Evolutionary conservation across 2,888 invertebrate species (phyloP).

Genomic region (Brachynemurus nebulosus): DNA sequence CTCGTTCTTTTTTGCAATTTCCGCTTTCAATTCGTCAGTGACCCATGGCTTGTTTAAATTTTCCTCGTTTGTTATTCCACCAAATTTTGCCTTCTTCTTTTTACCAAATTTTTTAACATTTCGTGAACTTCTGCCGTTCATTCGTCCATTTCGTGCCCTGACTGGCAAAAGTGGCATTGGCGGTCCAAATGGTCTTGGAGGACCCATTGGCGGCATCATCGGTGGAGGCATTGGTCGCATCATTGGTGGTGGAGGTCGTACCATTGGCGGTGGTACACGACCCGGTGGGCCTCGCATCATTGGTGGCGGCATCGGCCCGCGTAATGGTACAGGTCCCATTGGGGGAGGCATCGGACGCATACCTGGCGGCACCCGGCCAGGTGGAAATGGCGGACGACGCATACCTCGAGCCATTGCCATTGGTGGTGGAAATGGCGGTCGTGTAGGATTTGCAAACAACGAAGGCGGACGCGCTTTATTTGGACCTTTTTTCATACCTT

Average conservation of each 20-base stretch:
- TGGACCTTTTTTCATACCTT: constrained; percentile 7
- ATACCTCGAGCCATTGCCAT: constrained; percentile 18
- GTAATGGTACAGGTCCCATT: constrained; percentile 15
- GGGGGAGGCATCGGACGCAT: constrained; percentile 20
- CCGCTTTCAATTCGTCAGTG: constrained; percentile 37
- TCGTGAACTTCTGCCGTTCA: background rate
- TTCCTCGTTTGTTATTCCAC: constrained; percentile 18
- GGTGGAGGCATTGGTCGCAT: constrained; percentile 15
- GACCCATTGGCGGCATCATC: constrained; percentile 13
- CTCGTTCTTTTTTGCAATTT: constrained; percentile 39
- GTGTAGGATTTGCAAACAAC: constrained; percentile 8
- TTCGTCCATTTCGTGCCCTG: constrained; percentile 11
- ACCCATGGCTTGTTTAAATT: constrained; percentile 43
- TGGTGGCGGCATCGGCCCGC: constrained; percentile 19
- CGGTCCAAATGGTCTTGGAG: constrained; percentile 18
- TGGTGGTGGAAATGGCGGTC: constrained; percentile 10
- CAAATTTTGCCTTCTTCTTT: constrained; percentile 7
- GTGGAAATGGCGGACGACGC: constrained; percentile 22
- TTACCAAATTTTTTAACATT: constrained; percentile 6
- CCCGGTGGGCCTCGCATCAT: constrained; percentile 14
- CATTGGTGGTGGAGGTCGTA: constrained; percentile 23
- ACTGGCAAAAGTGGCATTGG: constrained; percentile 15
- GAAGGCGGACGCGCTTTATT: constrained; percentile 9
- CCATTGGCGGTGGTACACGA: constrained; percentile 16
- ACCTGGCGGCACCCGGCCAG: constrained; percentile 16